Base-by-base conservation (phyloP, 2,797 vertebrate species). In the Pseudocheirus occidentalis region DNA sequence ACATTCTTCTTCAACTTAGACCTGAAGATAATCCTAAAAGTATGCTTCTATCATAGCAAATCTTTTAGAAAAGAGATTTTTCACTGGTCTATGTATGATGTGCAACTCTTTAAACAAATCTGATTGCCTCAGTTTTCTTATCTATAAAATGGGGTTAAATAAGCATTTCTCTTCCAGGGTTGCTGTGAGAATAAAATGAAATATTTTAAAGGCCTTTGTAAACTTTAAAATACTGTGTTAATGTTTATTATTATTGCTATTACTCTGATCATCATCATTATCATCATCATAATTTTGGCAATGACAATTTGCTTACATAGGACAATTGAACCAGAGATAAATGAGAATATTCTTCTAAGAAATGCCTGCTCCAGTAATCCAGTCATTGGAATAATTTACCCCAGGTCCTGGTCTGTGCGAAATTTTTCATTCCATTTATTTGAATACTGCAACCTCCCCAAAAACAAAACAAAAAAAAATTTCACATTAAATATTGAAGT, bases 391-490 rank as follows among this genome's bases (percentile, higher is more conserved):
- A 50, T 9, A 81, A 81, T 81, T 81, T 46, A 3, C 3, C 40
- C 40, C 40, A 46, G 9, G 0, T 46, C 2, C 2, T 9, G 1
- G 2, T 21, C 0, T 87, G 27, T 27, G 9, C 9, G 50, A 50
- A 50, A 87, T 50, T 6, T 73, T 81, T 81, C 21, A 46, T 81
- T 87, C 9, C n/a, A 50, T 81, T 81, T 81, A 10, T 46, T 73
- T 40, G n/a, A 73, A 40, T 73, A 73, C 2, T 34, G 34, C 31
- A 40, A 40, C 1, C 1, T 73, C 18, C 18, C 66, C 21, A 40
- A 81, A 81, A 56, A 57, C 21, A 56, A 6, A 56, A 57, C 6
- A 46, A 40, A 24, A 24, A 24, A 46, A 24, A 2, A 7, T 40
- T 73, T 73, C 66, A 21, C 5, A 9, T 40, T 73, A 73, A 73